phyloP scores from a whole-genome alignment of 2,113 vertebrate species.

The Nipponia nippon region DNA sequence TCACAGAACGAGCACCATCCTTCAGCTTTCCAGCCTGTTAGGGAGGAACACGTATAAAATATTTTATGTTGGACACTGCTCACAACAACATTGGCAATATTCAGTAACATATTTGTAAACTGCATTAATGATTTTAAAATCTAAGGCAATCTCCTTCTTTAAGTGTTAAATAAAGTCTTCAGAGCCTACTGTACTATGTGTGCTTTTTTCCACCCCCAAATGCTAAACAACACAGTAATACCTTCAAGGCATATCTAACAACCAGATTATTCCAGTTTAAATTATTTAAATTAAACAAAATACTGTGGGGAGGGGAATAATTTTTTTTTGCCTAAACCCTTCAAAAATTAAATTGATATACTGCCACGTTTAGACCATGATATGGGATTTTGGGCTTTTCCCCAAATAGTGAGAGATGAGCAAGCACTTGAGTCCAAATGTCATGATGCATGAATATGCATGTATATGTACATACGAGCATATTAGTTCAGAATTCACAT shows the following conservation, averaged over 20 bases:
- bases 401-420: conserved; percentile 25
- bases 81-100: conserved; percentile 44
- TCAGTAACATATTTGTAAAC: conserved; percentile 1
- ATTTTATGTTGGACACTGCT: conserved; percentile 59
- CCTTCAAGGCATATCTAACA: neutral
- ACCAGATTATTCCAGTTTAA: neutral
- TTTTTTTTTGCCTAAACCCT: neutral
- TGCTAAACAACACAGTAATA: neutral
- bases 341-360: neutral
- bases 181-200: neutral
- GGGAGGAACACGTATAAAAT: conserved; percentile 54
- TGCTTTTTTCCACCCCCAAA: neutral
- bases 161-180: neutral
- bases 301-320: neutral
- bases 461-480: neutral
- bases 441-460: neutral
- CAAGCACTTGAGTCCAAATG: neutral
- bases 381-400: neutral
- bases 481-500: neutral
- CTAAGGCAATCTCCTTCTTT: neutral
- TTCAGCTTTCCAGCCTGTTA: conserved; percentile 94
- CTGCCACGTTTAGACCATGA: neutral
- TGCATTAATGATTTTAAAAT: neutral
- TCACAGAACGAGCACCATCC: conserved; percentile 97
- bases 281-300: neutral